A percentile compares a stretch with the other conserved stretches of the same genome.
phyloP scores from a whole-genome alignment of 2,888 invertebrate species.

The Tetropium fuscum region DNA sequence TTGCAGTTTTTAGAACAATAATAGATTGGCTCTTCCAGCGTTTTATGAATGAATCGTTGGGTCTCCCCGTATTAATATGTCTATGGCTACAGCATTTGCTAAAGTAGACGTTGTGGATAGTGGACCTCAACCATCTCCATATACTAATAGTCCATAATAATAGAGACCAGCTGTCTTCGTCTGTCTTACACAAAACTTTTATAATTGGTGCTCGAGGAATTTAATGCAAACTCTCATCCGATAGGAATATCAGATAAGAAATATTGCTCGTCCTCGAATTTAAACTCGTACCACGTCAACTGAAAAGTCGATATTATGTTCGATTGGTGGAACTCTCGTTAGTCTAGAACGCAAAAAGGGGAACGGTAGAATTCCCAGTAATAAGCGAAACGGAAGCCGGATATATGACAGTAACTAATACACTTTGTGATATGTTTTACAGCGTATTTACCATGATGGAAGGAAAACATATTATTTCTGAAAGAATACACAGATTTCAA shows the following conservation, averaged over 20 bases:
- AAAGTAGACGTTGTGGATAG: no score
- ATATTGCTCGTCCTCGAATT: background rate
- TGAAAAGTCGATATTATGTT: slow-evolving; percentile 10
- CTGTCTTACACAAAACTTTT: no score
- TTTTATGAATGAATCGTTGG: no score
- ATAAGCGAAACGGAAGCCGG: slow-evolving; percentile 10
- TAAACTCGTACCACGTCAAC: slow-evolving; percentile 9
- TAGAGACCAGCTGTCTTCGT: no score
- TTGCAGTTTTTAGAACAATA: no score
- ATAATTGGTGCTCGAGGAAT: background rate
- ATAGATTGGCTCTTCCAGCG: no score
- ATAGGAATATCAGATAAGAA: slow-evolving; percentile 7
- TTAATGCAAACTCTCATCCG: background rate
- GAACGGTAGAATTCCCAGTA: slow-evolving; percentile 1
- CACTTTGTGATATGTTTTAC: slow-evolving; percentile 4
- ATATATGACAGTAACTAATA: slow-evolving; percentile 17
- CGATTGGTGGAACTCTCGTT: slow-evolving; percentile 19
- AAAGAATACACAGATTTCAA: background rate
- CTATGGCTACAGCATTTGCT: no score
- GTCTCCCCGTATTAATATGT: no score
- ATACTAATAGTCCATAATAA: no score
- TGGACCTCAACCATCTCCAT: no score
- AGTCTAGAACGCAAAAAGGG: slow-evolving; percentile 4
- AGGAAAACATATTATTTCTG: slow-evolving; percentile 7
- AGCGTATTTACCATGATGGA: slow-evolving; percentile 10